These are phyloP conservation scores for Ormyrus labotus DNA, from an alignment of 2,888 invertebrate species.

Conservation along the genomic window DNA sequence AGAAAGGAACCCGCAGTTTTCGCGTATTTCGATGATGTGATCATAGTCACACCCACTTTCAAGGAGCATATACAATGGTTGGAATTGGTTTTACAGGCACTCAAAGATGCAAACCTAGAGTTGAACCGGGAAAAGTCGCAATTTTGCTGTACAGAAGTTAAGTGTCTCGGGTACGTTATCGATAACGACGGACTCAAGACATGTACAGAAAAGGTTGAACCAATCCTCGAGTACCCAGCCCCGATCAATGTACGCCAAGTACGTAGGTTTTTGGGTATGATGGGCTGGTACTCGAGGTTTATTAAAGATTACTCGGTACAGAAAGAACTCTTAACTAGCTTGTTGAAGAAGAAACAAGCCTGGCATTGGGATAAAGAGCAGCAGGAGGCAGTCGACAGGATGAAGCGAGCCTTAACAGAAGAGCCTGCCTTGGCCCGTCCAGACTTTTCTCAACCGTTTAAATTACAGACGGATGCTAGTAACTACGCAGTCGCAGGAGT, in stretches of 20 bases:
- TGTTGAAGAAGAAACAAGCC: slow-evolving; percentile 49
- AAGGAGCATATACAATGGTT: too few relatives aligned
- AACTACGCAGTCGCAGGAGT: neutral
- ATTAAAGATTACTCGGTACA: slow-evolving; percentile 29
- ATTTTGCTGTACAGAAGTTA: slow-evolving; percentile 57
- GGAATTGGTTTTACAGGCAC: neutral
- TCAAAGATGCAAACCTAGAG: slow-evolving; percentile 17
- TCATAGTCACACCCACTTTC: too few relatives aligned
- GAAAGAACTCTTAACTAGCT: slow-evolving; percentile 23
- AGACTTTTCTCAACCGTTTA: slow-evolving; percentile 50
- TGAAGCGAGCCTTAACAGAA: slow-evolving; percentile 37
- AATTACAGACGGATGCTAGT: slow-evolving; percentile 5
- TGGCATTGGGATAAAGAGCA: slow-evolving; percentile 45
- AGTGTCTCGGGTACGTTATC: slow-evolving; percentile 61
- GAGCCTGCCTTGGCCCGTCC: slow-evolving; percentile 59
- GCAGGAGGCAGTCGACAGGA: slow-evolving; percentile 18
- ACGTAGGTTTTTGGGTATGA: slow-evolving; percentile 63
- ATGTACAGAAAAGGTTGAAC: neutral
- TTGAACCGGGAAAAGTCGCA: slow-evolving; percentile 53
- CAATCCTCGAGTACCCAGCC: neutral
- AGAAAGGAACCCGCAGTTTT: too few relatives aligned
- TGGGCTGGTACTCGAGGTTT: slow-evolving; percentile 64
- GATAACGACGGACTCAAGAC: neutral
- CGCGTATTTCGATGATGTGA: too few relatives aligned
- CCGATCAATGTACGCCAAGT: slow-evolving; percentile 60